Evolutionary conservation across 2,113 vertebrate genomes (phyloP), one percentile per base, ranked within the genome.

Genomic region (Hippoglossus stenolepis): DNA sequence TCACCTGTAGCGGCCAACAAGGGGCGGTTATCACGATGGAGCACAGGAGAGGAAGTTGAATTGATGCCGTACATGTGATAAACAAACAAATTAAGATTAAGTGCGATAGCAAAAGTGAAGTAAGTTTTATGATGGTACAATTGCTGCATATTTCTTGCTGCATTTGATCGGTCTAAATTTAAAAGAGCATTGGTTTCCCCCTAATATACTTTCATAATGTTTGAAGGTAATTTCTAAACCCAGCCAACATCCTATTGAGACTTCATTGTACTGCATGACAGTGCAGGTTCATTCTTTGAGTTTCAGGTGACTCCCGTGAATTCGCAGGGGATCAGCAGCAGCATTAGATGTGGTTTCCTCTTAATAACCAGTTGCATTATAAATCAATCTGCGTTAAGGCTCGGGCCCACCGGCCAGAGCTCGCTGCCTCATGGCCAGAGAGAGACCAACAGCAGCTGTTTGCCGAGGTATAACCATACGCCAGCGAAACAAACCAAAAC

Each of bases 281-380:
- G 31, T 51, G 38, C 4, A 70, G 20, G 2, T 73, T 75, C 24
- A 40, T 15, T 20, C 10, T 9, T 28, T n/a, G 15, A 62, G 61
- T 53, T 60, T 20, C 68, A 70, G 73, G 70, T 76, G 76, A 70
- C 71, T 65, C 59, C 53, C 14, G 6, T 65, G 23, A 68, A 62
- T 15, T 45, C 0, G n/a, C 56, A 65, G 53, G 24, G 64, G 62
- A 75, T 65, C 28, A 26, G 26, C 65, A 66, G n/a, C 49, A 65
- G 70, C 54, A 70, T 79, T 40, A 70, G 56, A 73, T 65, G 68
- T 59, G 43, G 45, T 58, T 74, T 69, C n/a, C 65, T 70, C 65
- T 81, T 62, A 82, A 80, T 38, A 79, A 58, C 63, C 62, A 21
- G 53, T 68, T 59, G n/a, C 60, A 38, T 79, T 73, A 70, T 51